Evolutionary conservation across 2,888 invertebrate species (phyloP), one percentile per base, ranked within the genome.

Genomic region (Allophyes oxyacanthae): DNA sequence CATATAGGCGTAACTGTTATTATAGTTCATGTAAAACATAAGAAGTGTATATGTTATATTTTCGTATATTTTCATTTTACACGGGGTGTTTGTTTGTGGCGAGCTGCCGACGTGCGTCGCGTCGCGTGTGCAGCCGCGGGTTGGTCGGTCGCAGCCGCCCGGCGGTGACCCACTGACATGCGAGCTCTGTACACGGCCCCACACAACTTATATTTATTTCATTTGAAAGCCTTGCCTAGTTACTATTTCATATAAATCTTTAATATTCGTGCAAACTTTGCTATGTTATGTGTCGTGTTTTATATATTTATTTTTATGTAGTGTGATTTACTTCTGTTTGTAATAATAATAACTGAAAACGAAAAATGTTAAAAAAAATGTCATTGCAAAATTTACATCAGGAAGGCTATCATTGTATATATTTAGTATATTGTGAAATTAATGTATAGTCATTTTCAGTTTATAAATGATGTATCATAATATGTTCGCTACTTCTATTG

Each of bases 31-130:
- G 86, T 92, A 91, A 92, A 85, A 82, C 88, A 83, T 93, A 92
- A 90, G 92, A 91, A 89, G 86, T 90, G 91, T 92, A 91, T 91
- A 84, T 90, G 88, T 89, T 91, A 89, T 91, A 90, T 91, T 91
- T 89, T 90, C 80, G 80, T 89, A 87, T 90, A 86, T 86, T 85
- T 84, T 90, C 83, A 82, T 90, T 88, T 88, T 83, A 75, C 80
- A 69, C 75, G 78, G 82, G 80, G 72, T 41, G 51, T 45, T 3
- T 13, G 55, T n/a, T n/a, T n/a, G 43, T n/a, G 28, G 3, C 28
- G 3, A 1, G 28, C 28, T 28, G 45, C 15, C 25, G 41, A 61
- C 40, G 70, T 64, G 57, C 26, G 48, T 34, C 25, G 36, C 51
- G 33, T 37, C 50, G 42, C 34, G 60, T 40, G 45, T 38, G 32